phyloP scores from a whole-genome alignment of 1,140 invertebrate species.

The Pantala flavescens region DNA sequence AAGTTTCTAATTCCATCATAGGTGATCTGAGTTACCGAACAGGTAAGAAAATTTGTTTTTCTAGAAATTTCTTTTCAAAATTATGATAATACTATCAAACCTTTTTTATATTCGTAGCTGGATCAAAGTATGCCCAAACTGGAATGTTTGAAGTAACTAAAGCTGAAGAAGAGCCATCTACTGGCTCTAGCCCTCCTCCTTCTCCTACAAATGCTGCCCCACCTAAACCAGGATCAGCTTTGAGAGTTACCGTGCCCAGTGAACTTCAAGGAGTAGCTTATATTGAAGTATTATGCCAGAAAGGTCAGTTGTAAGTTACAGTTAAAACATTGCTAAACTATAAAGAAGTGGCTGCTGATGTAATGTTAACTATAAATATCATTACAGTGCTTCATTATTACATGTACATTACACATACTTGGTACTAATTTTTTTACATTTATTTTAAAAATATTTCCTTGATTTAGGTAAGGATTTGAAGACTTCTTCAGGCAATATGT shows the following conservation, averaged over 20 bases:
- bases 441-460: too few relatives aligned
- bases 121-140: conserved; percentile 84
- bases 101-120: conserved; percentile 34
- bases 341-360: background rate
- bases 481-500: too few relatives aligned
- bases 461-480: too few relatives aligned
- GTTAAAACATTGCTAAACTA: background rate
- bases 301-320: conserved; percentile 45
- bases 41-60: conserved; percentile 34
- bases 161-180: conserved; percentile 64
- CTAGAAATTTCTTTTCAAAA: background rate
- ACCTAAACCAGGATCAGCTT: conserved; percentile 58
- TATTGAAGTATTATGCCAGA: conserved; percentile 88
- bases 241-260: conserved; percentile 82
- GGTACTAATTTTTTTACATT: too few relatives aligned
- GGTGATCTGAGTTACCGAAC: conserved; percentile 93
- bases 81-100: too few relatives aligned
- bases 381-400: conserved; percentile 15
- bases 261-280: conserved; percentile 92
- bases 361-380: conserved; percentile 2
- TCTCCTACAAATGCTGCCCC: conserved; percentile 35
- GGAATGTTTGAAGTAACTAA: conserved; percentile 95
- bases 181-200: conserved; percentile 40
- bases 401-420: too few relatives aligned
- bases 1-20: conserved; percentile 88